Percentiles rank a stretch among this genome's conserved stretches.
Evolutionary conservation across 2,113 vertebrate genomes (phyloP).

Genomic region (Cynopterus brachyotis): DNA sequence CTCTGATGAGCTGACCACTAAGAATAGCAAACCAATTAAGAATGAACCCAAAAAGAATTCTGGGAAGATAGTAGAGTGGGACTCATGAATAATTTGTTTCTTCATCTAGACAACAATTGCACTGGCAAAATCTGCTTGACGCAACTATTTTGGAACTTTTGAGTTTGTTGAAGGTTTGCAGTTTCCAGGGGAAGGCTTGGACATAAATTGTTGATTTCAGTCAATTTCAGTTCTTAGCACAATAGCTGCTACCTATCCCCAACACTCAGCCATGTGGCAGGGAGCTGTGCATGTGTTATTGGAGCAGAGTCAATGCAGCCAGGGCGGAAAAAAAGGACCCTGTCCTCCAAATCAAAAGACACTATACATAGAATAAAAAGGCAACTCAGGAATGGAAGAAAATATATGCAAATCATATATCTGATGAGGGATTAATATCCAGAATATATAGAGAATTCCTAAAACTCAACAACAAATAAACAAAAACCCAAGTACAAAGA

Average conservation of each 20-base stretch:
- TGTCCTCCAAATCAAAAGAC: neutral
- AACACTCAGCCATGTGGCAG: neutral
- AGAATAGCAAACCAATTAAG: neutral
- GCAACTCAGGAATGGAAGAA: neutral
- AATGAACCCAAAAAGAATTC: neutral
- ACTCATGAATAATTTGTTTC: neutral
- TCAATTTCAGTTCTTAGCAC: neutral
- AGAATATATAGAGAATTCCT: neutral
- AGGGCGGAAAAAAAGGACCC: neutral
- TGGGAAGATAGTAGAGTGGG: neutral
- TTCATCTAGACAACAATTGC: neutral
- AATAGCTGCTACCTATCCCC: neutral
- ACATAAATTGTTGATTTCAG: neutral
- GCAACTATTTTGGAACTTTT: neutral
- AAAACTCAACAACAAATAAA: neutral
- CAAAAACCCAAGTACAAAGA: neutral
- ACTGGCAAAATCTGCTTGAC: neutral
- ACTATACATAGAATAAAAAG: neutral
- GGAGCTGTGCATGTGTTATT: neutral
- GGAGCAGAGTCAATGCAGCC: neutral
- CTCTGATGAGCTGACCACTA: constrained; percentile 43
- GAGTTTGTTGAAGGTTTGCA: neutral
- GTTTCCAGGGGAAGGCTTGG: neutral
- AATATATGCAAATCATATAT: neutral
- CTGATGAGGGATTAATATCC: neutral